These are phyloP conservation scores for Mormyrus iriodes DNA, from an alignment of 2,113 vertebrate genomes.

Conservation along the genomic window DNA sequence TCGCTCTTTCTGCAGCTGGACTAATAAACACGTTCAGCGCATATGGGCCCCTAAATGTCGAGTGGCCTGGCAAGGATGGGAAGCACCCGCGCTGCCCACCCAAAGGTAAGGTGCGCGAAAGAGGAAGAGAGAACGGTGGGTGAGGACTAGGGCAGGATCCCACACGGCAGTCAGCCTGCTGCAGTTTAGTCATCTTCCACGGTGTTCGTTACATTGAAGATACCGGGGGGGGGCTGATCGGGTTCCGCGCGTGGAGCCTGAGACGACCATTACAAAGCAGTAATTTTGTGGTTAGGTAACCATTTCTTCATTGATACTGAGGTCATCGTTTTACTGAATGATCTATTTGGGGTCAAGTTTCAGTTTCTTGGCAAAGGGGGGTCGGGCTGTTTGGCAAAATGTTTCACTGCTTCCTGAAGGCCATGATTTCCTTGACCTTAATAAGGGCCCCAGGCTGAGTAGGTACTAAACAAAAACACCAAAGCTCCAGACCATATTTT, in stretches of 20 bases:
- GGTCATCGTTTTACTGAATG: constrained; percentile 25
- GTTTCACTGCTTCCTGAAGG: background rate
- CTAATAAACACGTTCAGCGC: constrained; percentile 93
- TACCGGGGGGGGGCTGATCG: background rate
- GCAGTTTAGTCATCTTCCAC: background rate
- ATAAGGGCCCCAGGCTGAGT: background rate
- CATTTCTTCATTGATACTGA: background rate
- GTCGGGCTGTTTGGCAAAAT: background rate
- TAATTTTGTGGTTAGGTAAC: background rate
- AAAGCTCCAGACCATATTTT: background rate
- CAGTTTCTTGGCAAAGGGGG: background rate
- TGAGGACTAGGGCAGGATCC: background rate
- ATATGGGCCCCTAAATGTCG: constrained; percentile 91
- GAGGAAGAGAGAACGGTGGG: constrained; percentile 57
- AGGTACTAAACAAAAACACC: background rate
- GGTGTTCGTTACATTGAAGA: constrained; percentile 31
- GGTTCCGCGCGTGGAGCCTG: background rate
- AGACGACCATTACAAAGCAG: constrained; percentile 7
- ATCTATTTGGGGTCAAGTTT: constrained; percentile 43
- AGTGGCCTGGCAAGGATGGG: constrained; percentile 99
- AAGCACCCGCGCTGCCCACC: constrained; percentile 99
- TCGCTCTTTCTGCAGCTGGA: constrained; percentile 66
- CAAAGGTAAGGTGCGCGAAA: constrained; percentile 99
- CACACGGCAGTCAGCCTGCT: background rate
- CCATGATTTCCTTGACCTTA: background rate